Evolutionary conservation across 2,113 vertebrate genomes (phyloP), one percentile per base, ranked within the genome.

Genomic region (Electrona antarctica): DNA sequence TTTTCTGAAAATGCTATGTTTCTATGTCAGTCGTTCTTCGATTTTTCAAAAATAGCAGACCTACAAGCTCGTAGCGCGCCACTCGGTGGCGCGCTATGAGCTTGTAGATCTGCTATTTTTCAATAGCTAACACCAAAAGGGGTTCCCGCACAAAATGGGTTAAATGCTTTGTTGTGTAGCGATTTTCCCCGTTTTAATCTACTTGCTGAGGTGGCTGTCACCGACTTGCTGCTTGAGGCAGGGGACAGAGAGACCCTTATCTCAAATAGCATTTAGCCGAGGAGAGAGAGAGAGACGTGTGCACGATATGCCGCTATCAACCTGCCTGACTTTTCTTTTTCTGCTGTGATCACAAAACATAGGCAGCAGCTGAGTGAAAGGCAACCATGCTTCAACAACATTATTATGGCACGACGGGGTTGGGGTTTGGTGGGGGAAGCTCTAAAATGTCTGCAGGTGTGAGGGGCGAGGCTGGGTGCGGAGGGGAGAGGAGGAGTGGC

Each of bases 171-270:
- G 63, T 74, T 71, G 62, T 82, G 65, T 60, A 28, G 45, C 45
- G 9, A 51, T 64, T 33, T 52, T 55, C 9, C 12, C 6, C 3
- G 21, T 65, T 64, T 69, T 46, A 33, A 73, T 78, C 70, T 62
- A 67, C 49, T 71, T 80, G 72, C 77, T 67, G 69, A 87, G 76
- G 66, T 70, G 59, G 78, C 76, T 73, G 78, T 65, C 64, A 67
- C 28, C 58, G 68, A 45, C 60, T 77, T 46, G 60, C 56, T 0
- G 59, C 67, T 52, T 21, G 54, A 49, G 21, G 55, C 63, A 7
- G 14, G 33, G 45, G 75, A 71, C 67, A 45, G 55, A 7, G 6
- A 74, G 6, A 74, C 9, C 15, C 65, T 81, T 76, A 81, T 88
- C 81, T 82, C 41, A 60, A 80, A 78, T 33, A 65, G 51, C 64